Conservation (phyloP, 2,797 vertebrate species). For the Pampus argenteus region DNA sequence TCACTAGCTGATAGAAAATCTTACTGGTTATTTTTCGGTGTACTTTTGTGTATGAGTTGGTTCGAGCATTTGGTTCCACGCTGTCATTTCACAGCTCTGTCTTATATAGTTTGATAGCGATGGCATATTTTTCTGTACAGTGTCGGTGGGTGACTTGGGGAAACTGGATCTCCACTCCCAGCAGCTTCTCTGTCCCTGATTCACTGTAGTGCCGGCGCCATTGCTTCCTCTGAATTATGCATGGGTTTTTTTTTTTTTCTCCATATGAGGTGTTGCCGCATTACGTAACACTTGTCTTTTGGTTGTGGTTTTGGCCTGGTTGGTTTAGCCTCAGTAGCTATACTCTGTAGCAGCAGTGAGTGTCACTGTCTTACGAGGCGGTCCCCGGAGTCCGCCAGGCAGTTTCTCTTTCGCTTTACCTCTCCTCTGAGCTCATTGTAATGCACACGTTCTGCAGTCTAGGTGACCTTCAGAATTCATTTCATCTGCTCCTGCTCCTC, state of each 20-base stretch:
- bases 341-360: conserved; percentile 34
- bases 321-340: conserved; percentile 5
- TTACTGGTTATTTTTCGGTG: conserved; percentile 1
- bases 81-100: conserved; percentile 36
- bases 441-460: conserved; percentile 75
- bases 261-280: conserved; percentile 40
- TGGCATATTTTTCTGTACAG: conserved; percentile 29
- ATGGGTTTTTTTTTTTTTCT: conserved; percentile 47
- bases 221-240: conserved; percentile 75
- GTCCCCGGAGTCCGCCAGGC: conserved; percentile 40
- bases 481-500: conserved; percentile 59
- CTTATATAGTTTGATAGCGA: conserved; percentile 25
- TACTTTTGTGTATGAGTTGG: neutral
- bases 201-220: conserved; percentile 59
- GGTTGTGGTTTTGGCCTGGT: conserved; percentile 38
- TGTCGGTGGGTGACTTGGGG: conserved; percentile 48
- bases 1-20: conserved; percentile 1
- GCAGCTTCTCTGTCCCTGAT: conserved; percentile 63
- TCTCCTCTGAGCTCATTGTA: conserved; percentile 62
- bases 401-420: conserved; percentile 27
- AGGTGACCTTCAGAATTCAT: conserved; percentile 82
- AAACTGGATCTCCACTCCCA: conserved; percentile 63
- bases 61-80: conserved; percentile 9
- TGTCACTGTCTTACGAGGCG: conserved; percentile 37
- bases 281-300: conserved; percentile 61